A percentile compares a stretch with the other conserved stretches of the same genome.
phyloP scores from a whole-genome alignment of 2,888 invertebrate genomes.

The Conops quadrifasciatus region DNA sequence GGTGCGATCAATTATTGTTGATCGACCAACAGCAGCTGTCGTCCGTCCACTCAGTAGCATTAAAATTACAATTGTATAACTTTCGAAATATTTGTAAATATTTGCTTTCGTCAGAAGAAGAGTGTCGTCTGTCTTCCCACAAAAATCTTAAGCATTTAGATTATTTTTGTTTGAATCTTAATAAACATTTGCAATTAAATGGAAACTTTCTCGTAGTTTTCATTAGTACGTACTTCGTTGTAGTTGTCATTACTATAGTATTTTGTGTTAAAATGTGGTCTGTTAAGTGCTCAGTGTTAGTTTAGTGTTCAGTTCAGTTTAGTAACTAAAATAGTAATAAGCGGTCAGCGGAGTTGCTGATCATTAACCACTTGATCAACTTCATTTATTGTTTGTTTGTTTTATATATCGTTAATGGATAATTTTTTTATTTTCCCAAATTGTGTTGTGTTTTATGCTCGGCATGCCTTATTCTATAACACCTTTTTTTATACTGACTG shows the following conservation, averaged over 20 bases:
- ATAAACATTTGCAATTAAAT: conserved; percentile 41
- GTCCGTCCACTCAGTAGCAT: background rate
- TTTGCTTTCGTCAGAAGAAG: conserved; percentile 30
- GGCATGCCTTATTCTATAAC: no score
- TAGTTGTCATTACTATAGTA: background rate
- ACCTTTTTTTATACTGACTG: no score
- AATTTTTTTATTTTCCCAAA: no score
- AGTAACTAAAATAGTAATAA: conserved; percentile 2
- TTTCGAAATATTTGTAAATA: conserved; percentile 31
- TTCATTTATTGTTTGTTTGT: no score
- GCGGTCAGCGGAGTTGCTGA: no score
- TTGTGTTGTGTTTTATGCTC: no score
- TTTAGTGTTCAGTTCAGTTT: background rate
- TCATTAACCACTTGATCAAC: no score
- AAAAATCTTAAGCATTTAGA: conserved; percentile 38
- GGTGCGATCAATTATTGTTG: background rate
- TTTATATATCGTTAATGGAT: no score
- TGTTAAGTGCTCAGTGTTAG: background rate
- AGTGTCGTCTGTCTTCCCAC: conserved; percentile 34
- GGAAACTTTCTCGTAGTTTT: conserved; percentile 36
- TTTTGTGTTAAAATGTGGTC: background rate
- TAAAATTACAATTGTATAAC: conserved; percentile 29
- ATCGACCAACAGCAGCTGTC: background rate
- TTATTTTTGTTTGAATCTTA: conserved; percentile 40
- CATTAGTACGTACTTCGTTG: conserved; percentile 28